Evolutionary conservation across 2,888 invertebrate genomes (phyloP).

Genomic region (Plemyria rubiginata): DNA sequence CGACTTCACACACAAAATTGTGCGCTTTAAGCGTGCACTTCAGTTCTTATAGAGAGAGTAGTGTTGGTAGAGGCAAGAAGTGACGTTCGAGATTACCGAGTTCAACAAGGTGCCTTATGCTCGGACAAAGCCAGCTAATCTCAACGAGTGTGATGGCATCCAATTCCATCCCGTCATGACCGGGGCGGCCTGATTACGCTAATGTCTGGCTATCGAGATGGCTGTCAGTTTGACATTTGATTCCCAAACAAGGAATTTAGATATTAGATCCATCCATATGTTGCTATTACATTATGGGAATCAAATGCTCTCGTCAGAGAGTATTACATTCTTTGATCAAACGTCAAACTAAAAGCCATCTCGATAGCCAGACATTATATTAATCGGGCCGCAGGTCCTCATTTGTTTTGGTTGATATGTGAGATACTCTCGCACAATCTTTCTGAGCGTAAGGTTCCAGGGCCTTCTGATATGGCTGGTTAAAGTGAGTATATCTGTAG

Average conservation of each 20-base stretch:
- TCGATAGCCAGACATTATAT: no score
- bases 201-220: no score
- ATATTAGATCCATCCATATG: no score
- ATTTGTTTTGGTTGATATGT: neutral
- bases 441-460: slow-evolving; percentile 1
- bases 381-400: no score
- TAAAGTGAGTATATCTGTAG: slow-evolving; percentile 45
- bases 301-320: no score
- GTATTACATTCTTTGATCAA: no score
- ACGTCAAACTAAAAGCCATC: no score
- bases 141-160: neutral
- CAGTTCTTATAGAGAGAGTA: neutral
- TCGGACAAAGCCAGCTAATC: neutral
- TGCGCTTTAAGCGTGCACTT: slow-evolving; percentile 8
- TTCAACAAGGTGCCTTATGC: neutral
- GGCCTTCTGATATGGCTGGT: neutral
- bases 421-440: neutral
- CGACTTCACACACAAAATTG: slow-evolving; percentile 1
- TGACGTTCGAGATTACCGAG: neutral
- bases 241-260: no score
- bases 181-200: no score
- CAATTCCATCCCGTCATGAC: neutral
- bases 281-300: no score
- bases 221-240: no score
- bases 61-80: slow-evolving; percentile 5